Evolutionary conservation across 2,797 vertebrate genomes (phyloP).

Genomic region (Arnoldichthys spilopterus): DNA sequence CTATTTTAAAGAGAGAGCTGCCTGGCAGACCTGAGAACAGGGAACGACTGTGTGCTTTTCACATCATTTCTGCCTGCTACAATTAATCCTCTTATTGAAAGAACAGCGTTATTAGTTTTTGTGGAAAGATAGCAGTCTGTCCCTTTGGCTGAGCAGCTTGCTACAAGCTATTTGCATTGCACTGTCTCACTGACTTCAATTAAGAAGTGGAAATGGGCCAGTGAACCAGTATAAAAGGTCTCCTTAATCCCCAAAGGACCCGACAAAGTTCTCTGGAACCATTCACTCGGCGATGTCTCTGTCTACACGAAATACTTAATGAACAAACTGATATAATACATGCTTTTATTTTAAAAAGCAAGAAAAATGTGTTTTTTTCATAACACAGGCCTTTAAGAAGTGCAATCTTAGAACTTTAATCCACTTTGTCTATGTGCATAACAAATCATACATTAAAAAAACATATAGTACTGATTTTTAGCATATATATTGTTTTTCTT

Average conservation of each 20-base stretch:
- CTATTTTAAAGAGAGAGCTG: conserved; percentile 37
- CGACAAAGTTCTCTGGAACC: background rate
- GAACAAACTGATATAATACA: background rate
- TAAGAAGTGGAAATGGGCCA: conserved; percentile 3
- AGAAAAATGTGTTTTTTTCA: too few relatives aligned
- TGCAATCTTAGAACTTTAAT: too few relatives aligned
- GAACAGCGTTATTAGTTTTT: conserved; percentile 42
- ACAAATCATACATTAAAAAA: too few relatives aligned
- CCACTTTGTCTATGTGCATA: too few relatives aligned
- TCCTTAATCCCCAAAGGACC: background rate
- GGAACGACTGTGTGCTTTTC: conserved; percentile 23
- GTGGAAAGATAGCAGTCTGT: conserved; percentile 52
- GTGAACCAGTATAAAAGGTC: conserved; percentile 1
- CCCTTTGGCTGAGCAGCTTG: conserved; percentile 8
- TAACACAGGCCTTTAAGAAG: too few relatives aligned
- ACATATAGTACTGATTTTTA: too few relatives aligned
- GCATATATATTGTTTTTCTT: too few relatives aligned
- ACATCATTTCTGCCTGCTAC: conserved; percentile 28
- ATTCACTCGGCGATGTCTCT: background rate
- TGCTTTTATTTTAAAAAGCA: too few relatives aligned
- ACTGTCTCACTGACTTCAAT: conserved; percentile 13
- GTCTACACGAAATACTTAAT: background rate
- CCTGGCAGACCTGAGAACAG: conserved; percentile 24
- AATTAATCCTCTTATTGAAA: conserved; percentile 10
- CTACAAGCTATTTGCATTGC: conserved; percentile 14